Conservation (phyloP, 2,797 vertebrate genomes). For the Taeniopygia guttata region DNA sequence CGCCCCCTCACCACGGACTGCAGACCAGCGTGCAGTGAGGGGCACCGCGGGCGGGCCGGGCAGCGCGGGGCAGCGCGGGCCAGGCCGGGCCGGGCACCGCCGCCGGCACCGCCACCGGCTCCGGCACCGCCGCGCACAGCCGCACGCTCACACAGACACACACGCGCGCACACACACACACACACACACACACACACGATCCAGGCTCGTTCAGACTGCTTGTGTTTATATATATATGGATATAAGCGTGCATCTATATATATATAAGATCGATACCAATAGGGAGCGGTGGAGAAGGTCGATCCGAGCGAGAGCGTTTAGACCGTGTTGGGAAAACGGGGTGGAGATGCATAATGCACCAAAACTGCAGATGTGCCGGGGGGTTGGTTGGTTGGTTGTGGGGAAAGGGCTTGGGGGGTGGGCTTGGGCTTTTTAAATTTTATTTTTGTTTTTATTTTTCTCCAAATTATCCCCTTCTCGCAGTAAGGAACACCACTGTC, state of each 20-base stretch:
- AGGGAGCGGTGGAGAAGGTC: slow-evolving; percentile 79
- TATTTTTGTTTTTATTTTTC: slow-evolving; percentile 29
- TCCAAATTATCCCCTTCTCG: slow-evolving; percentile 67
- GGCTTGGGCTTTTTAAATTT: slow-evolving; percentile 56
- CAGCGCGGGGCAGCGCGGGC: background rate
- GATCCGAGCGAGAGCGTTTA: slow-evolving; percentile 79
- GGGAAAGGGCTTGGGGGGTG: background rate
- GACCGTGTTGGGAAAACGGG: slow-evolving; percentile 85
- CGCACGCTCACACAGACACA: background rate
- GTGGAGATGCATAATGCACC: slow-evolving; percentile 79
- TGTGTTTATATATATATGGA: slow-evolving; percentile 55
- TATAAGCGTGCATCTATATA: slow-evolving; percentile 48
- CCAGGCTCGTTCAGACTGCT: background rate
- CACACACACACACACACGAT: background rate
- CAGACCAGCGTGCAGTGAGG: slow-evolving; percentile 95
- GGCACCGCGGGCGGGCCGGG: slow-evolving; percentile 16
- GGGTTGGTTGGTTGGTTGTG: background rate
- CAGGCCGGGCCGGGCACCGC: background rate
- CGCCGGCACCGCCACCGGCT: background rate
- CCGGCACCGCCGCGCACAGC: background rate
- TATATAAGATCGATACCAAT: slow-evolving; percentile 67
- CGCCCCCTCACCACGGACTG: slow-evolving; percentile 95
- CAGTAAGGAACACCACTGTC: slow-evolving; percentile 77
- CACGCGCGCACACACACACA: background rate
- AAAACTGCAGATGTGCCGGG: slow-evolving; percentile 81